These are phyloP conservation scores for Rotaria macrura DNA, from an alignment of 2,888 invertebrate genomes.

Conservation along the genomic window DNA sequence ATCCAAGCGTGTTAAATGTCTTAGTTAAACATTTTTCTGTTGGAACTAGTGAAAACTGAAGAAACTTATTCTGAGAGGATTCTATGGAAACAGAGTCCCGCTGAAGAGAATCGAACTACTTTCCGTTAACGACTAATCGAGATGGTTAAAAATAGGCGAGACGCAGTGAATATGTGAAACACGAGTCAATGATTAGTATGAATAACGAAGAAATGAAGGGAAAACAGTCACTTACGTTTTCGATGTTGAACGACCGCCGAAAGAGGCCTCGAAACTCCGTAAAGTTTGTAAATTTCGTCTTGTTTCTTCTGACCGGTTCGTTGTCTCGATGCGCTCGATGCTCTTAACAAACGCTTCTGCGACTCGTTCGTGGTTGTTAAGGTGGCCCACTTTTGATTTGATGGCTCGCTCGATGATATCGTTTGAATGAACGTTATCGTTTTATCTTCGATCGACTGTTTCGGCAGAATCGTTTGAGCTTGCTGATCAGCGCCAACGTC, in stretches of 20 bases:
- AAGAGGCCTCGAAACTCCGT: background rate
- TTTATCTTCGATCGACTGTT: background rate
- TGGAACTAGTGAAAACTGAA: too few relatives aligned
- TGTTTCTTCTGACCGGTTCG: background rate
- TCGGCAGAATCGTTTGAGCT: background rate
- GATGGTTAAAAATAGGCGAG: too few relatives aligned
- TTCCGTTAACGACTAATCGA: too few relatives aligned
- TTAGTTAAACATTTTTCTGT: too few relatives aligned
- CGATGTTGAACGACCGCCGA: background rate
- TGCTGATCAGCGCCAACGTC: slow-evolving; percentile 5
- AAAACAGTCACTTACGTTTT: background rate
- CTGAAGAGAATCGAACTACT: too few relatives aligned
- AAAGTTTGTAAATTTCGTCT: background rate
- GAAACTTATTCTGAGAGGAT: too few relatives aligned
- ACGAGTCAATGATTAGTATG: background rate
- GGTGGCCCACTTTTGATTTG: background rate
- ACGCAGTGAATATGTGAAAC: background rate
- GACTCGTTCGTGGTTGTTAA: background rate
- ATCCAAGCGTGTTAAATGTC: too few relatives aligned
- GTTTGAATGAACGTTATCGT: background rate
- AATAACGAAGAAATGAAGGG: background rate
- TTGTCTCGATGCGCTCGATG: slow-evolving; percentile 1
- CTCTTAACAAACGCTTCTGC: background rate
- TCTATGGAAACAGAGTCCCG: too few relatives aligned
- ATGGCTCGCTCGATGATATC: background rate